A percentile compares a stretch with the other conserved stretches of the same genome.
Evolutionary conservation across 1,140 invertebrate species (phyloP).

Genomic region (Platyura marginata): DNA sequence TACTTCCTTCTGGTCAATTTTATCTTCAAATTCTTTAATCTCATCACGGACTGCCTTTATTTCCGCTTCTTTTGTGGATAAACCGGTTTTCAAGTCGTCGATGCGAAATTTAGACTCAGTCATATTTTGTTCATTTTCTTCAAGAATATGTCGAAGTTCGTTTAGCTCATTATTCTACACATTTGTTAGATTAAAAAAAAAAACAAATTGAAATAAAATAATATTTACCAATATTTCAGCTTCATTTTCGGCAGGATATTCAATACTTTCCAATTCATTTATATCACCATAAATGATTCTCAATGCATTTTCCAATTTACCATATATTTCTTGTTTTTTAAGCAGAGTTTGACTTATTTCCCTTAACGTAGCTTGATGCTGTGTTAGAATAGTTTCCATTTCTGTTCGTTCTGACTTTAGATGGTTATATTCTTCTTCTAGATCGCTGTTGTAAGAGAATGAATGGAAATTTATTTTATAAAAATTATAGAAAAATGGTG

Average conservation of each 20-base stretch:
- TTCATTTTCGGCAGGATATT: slow-evolving; percentile 25
- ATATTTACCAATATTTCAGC: slow-evolving; percentile 24
- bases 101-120: neutral
- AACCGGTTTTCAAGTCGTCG: neutral
- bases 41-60: neutral
- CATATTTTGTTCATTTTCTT: neutral
- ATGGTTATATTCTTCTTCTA: no score
- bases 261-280: slow-evolving; percentile 8
- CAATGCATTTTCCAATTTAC: no score
- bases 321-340: no score
- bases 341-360: no score
- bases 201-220: neutral
- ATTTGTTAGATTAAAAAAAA: neutral
- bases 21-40: neutral
- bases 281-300: no score
- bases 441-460: no score
- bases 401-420: no score
- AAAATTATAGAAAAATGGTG: no score
- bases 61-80: neutral
- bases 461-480: no score
- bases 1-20: slow-evolving; percentile 1
- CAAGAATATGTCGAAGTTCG: neutral
- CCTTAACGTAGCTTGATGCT: no score
- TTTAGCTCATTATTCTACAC: neutral
- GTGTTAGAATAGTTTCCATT: no score